Evolutionary conservation across 2,797 vertebrate species (phyloP).

Genomic region (Falco biarmicus): DNA sequence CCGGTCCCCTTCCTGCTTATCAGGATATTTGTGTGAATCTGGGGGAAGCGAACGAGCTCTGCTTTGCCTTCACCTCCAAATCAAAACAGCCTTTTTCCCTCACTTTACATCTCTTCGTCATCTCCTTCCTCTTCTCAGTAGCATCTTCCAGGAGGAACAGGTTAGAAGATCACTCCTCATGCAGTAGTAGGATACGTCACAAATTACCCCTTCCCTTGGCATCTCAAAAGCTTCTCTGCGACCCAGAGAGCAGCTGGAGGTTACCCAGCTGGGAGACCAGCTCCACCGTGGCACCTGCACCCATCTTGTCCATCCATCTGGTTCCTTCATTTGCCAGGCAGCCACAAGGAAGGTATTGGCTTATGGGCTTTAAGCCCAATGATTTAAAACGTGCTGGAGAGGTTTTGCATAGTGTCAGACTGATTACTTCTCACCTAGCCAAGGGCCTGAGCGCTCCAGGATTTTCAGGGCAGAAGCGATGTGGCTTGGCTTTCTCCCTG

Average conservation of each 20-base stretch:
- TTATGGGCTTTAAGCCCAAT: not conserved
- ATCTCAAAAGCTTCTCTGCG: not conserved
- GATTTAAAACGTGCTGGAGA: not conserved
- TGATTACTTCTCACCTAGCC: not conserved
- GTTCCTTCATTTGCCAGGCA: not conserved
- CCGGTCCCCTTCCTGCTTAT: not conserved
- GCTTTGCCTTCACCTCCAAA: not conserved
- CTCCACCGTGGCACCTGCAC: not conserved
- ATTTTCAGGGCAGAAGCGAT: not conserved
- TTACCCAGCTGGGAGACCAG: not conserved
- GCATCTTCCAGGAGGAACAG: not conserved
- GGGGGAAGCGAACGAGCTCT: not conserved
- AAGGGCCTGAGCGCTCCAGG: not conserved
- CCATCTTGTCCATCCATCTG: rapidly evolving
- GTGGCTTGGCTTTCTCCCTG: not conserved
- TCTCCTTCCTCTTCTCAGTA: not conserved
- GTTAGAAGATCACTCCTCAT: not conserved
- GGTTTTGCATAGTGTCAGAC: not conserved
- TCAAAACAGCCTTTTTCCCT: not conserved
- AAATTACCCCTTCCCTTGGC: not conserved
- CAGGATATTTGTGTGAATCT: not conserved
- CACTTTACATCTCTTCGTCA: not conserved
- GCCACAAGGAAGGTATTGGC: not conserved
- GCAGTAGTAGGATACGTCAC: not conserved
- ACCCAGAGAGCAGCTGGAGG: not conserved